Conservation (phyloP, 2,888 invertebrate species). For the Yponomeuta evonymella region DNA sequence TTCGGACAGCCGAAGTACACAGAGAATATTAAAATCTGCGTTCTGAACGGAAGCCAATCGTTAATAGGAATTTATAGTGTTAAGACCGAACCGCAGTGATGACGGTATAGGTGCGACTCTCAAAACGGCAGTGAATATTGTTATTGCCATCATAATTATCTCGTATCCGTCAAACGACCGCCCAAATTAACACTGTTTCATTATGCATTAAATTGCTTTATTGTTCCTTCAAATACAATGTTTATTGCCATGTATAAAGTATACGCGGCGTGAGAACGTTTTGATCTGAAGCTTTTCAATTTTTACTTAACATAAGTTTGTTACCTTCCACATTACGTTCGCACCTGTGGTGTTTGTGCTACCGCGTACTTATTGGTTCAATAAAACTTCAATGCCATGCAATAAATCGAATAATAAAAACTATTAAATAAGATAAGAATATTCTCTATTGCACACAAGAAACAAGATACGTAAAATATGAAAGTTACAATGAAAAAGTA, state of each 20-base stretch:
- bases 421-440: no score
- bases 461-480: no score
- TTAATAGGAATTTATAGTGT: background rate
- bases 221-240: constrained; percentile 1
- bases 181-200: constrained; percentile 17
- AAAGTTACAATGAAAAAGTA: no score
- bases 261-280: background rate
- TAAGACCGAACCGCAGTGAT: background rate
- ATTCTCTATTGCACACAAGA: no score
- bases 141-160: constrained; percentile 44
- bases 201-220: constrained; percentile 8
- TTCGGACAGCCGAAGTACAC: background rate
- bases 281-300: background rate
- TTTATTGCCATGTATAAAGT: constrained; percentile 1
- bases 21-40: background rate
- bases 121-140: constrained; percentile 29
- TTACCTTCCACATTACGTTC: background rate
- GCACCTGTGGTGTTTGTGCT: background rate
- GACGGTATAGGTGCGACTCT: constrained; percentile 2
- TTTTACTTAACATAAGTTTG: background rate
- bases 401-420: no score
- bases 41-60: background rate
- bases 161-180: constrained; percentile 28
- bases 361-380: no score
- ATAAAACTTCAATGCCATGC: no score